Conservation (phyloP, 2,797 vertebrate genomes). For the Epinephelus awoara region DNA sequence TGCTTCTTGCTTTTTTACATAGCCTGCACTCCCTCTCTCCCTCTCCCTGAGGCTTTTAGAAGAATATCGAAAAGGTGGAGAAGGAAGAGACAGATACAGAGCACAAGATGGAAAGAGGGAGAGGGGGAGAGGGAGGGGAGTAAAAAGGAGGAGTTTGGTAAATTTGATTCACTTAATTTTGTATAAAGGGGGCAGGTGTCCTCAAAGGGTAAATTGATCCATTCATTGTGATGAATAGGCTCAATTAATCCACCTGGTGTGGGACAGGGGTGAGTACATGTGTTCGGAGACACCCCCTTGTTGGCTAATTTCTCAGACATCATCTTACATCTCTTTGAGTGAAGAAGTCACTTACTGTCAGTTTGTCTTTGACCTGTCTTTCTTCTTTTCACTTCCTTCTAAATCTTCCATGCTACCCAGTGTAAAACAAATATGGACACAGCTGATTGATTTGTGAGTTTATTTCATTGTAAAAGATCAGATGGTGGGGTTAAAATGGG, state of each 20-base stretch:
- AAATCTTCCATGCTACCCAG: not conserved
- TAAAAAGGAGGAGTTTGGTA: slow-evolving; percentile 32
- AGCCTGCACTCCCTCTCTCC: not conserved
- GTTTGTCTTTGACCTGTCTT: not conserved
- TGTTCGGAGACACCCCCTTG: slow-evolving; percentile 45
- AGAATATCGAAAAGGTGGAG: slow-evolving; percentile 35
- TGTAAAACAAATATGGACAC: not conserved
- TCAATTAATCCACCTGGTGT: slow-evolving; percentile 62
- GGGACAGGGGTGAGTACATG: slow-evolving; percentile 57
- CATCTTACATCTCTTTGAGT: slow-evolving; percentile 40
- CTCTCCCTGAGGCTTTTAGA: slow-evolving; percentile 29
- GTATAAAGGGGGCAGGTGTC: slow-evolving; percentile 40
- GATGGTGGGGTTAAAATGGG: not conserved
- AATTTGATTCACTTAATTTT: slow-evolving; percentile 66
- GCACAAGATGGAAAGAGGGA: not conserved
- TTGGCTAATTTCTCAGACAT: slow-evolving; percentile 53
- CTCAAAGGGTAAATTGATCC: slow-evolving; percentile 73
- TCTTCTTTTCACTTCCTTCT: not conserved
- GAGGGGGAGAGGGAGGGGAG: slow-evolving; percentile 10
- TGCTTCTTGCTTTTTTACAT: slow-evolving; percentile 42
- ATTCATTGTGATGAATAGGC: slow-evolving; percentile 74
- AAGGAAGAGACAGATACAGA: slow-evolving; percentile 19
- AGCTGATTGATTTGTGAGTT: not conserved
- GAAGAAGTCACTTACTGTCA: slow-evolving; percentile 26
- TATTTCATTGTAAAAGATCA: not conserved